Evolutionary conservation across 2,888 invertebrate genomes (phyloP).

Genomic region (Apamea monoglypha): DNA sequence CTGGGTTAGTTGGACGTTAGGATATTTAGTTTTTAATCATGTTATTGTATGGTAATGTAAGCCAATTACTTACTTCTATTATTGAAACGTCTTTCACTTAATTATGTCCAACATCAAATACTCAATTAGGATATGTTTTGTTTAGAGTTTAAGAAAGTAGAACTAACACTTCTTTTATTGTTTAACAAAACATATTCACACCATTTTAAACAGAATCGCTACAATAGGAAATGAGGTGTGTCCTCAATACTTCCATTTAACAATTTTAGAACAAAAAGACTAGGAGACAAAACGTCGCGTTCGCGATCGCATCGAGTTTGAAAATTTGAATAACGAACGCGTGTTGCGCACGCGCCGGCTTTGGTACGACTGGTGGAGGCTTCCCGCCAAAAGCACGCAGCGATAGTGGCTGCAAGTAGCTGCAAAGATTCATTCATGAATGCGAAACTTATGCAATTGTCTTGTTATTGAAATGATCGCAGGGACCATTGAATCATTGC

Average conservation of each 20-base stretch:
- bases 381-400: conserved; percentile 87
- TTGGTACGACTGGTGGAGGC: conserved; percentile 83
- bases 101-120: conserved; percentile 67
- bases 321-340: conserved; percentile 81
- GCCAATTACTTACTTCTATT: conserved; percentile 65
- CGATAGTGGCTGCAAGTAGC: conserved; percentile 79
- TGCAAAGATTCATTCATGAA: conserved; percentile 84
- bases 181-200: conserved; percentile 87
- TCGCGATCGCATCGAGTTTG: conserved; percentile 85
- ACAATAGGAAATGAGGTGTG: conserved; percentile 87
- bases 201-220: conserved; percentile 83
- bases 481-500: conserved; percentile 71
- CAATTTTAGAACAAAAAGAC: conserved; percentile 81
- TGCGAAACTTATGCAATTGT: conserved; percentile 81
- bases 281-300: conserved; percentile 87
- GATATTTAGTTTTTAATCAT: conserved; percentile 19
- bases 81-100: conserved; percentile 63
- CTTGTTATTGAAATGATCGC: conserved; percentile 74
- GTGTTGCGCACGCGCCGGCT: conserved; percentile 88
- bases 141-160: conserved; percentile 85
- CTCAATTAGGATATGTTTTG: conserved; percentile 75
- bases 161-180: conserved; percentile 88
- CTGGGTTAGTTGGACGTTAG: conserved; percentile 46
- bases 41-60: conserved; percentile 51
- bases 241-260: conserved; percentile 88